Conservation (phyloP, 2,888 invertebrate species). For the Neoascia interrupta region DNA sequence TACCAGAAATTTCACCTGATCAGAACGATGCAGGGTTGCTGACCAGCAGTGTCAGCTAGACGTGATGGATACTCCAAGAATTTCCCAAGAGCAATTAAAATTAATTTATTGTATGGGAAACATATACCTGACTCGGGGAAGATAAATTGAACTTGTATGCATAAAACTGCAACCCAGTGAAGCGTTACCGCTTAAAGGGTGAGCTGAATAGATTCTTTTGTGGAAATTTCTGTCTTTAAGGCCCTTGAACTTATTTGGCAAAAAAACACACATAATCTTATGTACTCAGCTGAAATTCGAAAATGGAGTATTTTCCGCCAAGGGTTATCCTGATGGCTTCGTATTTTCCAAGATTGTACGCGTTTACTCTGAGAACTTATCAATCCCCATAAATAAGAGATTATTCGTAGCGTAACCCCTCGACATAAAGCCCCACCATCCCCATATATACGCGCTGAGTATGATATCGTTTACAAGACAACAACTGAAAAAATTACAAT, state of each 20-base stretch:
- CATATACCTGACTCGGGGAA: slow-evolving; percentile 33
- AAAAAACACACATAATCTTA: too few species aligned
- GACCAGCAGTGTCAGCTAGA: slow-evolving; percentile 50
- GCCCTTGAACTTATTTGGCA: too few species aligned
- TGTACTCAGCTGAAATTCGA: too few species aligned
- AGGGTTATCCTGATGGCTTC: too few species aligned
- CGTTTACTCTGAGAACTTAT: background rate
- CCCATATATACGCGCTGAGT: background rate
- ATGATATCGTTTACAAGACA: background rate
- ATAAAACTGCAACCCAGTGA: slow-evolving; percentile 48
- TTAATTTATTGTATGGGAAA: slow-evolving; percentile 66
- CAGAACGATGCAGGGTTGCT: slow-evolving; percentile 36
- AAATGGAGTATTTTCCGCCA: background rate
- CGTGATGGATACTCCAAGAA: slow-evolving; percentile 60
- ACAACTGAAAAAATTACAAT: slow-evolving; percentile 14
- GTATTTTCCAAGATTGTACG: too few species aligned
- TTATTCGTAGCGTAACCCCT: slow-evolving; percentile 3
- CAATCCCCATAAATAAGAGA: slow-evolving; percentile 11
- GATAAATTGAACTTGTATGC: slow-evolving; percentile 55
- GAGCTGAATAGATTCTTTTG: too few species aligned
- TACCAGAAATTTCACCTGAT: slow-evolving; percentile 35
- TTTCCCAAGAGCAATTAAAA: slow-evolving; percentile 64
- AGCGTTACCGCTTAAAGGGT: slow-evolving; percentile 40
- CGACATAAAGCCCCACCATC: background rate
- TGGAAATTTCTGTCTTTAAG: too few species aligned